Evolutionary conservation across 1,140 invertebrate genomes (phyloP).

Genomic region (Vanessa atalanta): DNA sequence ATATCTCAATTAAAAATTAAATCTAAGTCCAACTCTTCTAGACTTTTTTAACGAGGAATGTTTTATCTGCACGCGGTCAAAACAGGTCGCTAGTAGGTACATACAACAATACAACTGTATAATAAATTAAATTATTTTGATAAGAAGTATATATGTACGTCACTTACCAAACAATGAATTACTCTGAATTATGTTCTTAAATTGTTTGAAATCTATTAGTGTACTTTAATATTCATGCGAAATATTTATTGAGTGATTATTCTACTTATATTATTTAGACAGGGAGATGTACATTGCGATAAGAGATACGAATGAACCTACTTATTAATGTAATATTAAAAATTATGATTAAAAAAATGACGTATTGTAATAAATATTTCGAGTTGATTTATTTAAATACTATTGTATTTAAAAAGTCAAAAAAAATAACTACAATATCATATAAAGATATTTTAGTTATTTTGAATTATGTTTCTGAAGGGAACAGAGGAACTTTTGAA

Average conservation of each 20-base stretch:
- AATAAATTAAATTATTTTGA: not conserved
- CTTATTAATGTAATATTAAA: not conserved
- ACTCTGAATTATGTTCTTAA: constrained; percentile 26
- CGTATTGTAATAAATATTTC: too few relatives aligned
- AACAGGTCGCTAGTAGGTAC: not conserved
- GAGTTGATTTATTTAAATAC: too few relatives aligned
- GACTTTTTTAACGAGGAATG: too few relatives aligned
- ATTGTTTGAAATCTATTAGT: constrained; percentile 24
- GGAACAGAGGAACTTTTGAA: too few relatives aligned
- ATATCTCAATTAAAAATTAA: too few relatives aligned
- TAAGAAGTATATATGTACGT: constrained; percentile 6
- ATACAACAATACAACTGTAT: not conserved
- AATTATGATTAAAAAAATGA: not conserved
- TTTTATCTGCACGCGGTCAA: not conserved
- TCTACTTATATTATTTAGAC: constrained; percentile 27
- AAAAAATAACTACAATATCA: too few relatives aligned
- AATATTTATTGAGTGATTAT: constrained; percentile 33
- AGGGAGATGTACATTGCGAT: constrained; percentile 27
- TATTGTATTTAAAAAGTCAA: too few relatives aligned
- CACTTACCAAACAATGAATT: constrained; percentile 19
- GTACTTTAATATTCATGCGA: constrained; percentile 16
- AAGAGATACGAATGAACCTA: constrained; percentile 17
- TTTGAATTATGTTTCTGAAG: too few relatives aligned
- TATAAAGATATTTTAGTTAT: too few relatives aligned
- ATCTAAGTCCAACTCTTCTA: too few relatives aligned